Base-by-base conservation (phyloP, 1,140 invertebrate genomes). In the Drosophila arawakana region DNA sequence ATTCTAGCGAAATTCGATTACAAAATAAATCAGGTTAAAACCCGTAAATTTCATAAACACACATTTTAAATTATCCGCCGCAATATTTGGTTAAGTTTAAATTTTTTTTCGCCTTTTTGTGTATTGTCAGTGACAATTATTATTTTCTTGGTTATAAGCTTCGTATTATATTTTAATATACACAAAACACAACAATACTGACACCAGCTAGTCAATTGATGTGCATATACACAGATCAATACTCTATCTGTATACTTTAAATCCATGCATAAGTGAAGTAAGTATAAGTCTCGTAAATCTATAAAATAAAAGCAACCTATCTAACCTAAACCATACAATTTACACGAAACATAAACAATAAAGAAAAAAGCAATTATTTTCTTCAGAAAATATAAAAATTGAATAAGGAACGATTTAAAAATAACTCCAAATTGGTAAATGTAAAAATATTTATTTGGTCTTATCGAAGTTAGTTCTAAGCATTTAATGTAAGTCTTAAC, bases 311-410 rank as follows among this genome's bases (percentile, higher is more conserved):
- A 30, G 9, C 7, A 54, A 69, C 10, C 10, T 15, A 69, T 15
- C 7, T 15, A 59, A 81, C 70, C 15, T 2, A 43, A 84, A 71
- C 49, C 41, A 47, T 73, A 85, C 47, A 66, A 30, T 68, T 7
- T 47, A 61, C 41, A 55, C 68, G 49, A 65, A 88, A 82, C 65
- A 65, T 76, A 71, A 63, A 86, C 84, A 86, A 86, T 86, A 86
- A 86, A 58, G 57, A 71, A 81, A 77, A 77, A 86, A 86, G 82
- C 82, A 86, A 86, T 86, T 86, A 86, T 86, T 86, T 86, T 46
- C 82, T 35, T 30, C 35, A 44, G 76, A 71, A 82, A 88, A 86
- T 76, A 79, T 57, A 86, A 88, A 76, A 43, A 1, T 35, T 58
- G 18, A 47, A 21, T 21, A 21, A 21, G 18, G 18, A 21, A 21